Conservation (phyloP, 37 sponge, comb jelly and placozoan species). For the Amphimedon queenslandica region DNA sequence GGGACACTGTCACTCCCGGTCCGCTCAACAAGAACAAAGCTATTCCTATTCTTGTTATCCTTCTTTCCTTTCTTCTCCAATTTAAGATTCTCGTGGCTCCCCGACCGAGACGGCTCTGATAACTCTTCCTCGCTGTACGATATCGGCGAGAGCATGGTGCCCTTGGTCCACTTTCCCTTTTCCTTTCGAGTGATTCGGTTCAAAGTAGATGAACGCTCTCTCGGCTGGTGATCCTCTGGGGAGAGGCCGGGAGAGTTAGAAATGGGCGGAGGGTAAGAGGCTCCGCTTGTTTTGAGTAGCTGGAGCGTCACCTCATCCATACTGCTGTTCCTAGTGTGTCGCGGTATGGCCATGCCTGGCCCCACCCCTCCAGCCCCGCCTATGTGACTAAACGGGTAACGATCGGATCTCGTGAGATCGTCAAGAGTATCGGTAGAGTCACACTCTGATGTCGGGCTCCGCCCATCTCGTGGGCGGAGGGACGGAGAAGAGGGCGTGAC, state of each 20-base stretch:
- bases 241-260: not conserved
- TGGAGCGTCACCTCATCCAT: constrained; percentile 45
- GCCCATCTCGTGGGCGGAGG: not conserved
- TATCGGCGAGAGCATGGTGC: not conserved
- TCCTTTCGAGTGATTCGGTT: not conserved
- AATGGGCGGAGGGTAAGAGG: not conserved
- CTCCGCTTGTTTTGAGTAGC: constrained; percentile 34
- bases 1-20: constrained; percentile 1
- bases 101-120: not conserved
- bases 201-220: not conserved
- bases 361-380: not conserved
- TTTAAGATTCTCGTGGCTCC: constrained; percentile 7
- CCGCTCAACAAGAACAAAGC: constrained; percentile 28
- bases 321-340: constrained; percentile 46
- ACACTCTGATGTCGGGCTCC: constrained; percentile 1
- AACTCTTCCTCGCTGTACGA: constrained; percentile 1
- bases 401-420: not conserved
- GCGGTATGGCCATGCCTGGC: constrained; percentile 10
- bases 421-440: not conserved
- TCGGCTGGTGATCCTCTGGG: not conserved
- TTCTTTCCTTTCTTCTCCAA: constrained; percentile 15
- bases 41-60: constrained; percentile 27
- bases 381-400: not conserved
- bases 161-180: not conserved
- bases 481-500: not conserved